These are phyloP conservation scores for Sinohyriopsis cumingii DNA, from an alignment of 2,888 invertebrate species.

Conservation along the genomic window DNA sequence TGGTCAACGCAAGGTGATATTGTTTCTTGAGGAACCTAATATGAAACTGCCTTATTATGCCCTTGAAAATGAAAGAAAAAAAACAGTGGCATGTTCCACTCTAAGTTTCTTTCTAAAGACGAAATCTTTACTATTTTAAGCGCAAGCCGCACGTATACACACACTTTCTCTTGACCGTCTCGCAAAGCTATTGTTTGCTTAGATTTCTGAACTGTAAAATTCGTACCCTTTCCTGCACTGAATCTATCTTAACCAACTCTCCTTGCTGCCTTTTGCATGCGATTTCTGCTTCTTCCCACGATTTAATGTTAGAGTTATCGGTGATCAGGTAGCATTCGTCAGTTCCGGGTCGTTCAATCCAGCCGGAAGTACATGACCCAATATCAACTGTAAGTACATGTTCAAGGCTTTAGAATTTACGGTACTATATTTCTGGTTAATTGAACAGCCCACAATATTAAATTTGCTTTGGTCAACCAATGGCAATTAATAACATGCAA, in stretches of 20 bases:
- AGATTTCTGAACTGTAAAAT: neutral
- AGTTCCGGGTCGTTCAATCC: constrained; percentile 42
- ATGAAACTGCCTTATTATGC: too few relatives aligned
- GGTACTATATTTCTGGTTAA: neutral
- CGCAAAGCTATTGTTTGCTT: too few relatives aligned
- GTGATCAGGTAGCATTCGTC: constrained; percentile 46
- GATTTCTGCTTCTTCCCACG: constrained; percentile 40
- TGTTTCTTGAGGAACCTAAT: too few relatives aligned
- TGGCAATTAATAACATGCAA: too few relatives aligned
- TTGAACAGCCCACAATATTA: neutral
- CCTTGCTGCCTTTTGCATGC: constrained; percentile 43
- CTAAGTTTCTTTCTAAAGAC: too few relatives aligned
- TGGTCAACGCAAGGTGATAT: too few relatives aligned
- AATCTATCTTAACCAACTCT: constrained; percentile 42
- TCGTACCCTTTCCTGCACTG: constrained; percentile 36
- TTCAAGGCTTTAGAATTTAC: neutral
- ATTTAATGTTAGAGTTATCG: constrained; percentile 24
- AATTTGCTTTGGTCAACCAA: too few relatives aligned
- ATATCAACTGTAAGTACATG: constrained; percentile 29
- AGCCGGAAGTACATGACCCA: constrained; percentile 43
- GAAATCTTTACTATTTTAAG: too few relatives aligned
- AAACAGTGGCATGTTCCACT: too few relatives aligned
- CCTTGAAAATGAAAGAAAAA: too few relatives aligned
- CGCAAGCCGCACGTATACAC: too few relatives aligned
- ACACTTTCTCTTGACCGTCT: too few relatives aligned